phyloP scores from a whole-genome alignment of 2,797 vertebrate species.

The Peromyscus melanophrys region DNA sequence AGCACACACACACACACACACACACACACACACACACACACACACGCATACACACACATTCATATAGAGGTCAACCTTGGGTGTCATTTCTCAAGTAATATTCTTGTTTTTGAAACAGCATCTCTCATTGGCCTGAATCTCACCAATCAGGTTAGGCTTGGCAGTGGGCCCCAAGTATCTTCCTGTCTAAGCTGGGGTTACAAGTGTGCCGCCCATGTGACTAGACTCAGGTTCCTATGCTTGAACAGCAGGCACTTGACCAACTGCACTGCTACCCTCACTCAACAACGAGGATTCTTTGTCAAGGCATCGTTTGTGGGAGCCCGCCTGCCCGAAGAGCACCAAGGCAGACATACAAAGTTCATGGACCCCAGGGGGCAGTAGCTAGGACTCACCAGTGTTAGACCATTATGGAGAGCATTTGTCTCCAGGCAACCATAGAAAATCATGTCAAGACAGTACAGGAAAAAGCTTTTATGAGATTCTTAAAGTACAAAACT shows the following conservation, averaged over 20 bases:
- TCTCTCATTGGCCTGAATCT: background rate
- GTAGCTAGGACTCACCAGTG: background rate
- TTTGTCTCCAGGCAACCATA: constrained; percentile 33
- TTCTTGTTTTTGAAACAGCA: background rate
- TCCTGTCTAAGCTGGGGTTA: background rate
- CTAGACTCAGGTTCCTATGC: background rate
- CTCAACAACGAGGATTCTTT: background rate
- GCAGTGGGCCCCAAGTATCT: background rate
- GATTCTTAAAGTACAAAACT: constrained; percentile 72
- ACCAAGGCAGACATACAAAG: fast-evolving
- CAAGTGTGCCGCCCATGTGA: background rate
- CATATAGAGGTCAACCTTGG: background rate
- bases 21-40: too few relatives aligned
- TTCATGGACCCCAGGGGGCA: background rate
- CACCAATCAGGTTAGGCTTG: background rate
- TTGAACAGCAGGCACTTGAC: background rate
- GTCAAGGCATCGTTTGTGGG: background rate
- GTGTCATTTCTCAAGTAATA: background rate
- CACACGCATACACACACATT: background rate
- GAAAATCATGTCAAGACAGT: constrained; percentile 57
- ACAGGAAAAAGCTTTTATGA: constrained; percentile 41
- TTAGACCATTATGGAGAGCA: background rate
- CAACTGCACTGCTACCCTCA: background rate
- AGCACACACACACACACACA: fast-evolving
- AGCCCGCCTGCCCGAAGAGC: background rate